Percentiles rank a stretch among this genome's conserved stretches.
These are phyloP conservation scores for Drosophila sulfurigaster DNA, from an alignment of 1,140 invertebrate genomes.

Conservation along the genomic window DNA sequence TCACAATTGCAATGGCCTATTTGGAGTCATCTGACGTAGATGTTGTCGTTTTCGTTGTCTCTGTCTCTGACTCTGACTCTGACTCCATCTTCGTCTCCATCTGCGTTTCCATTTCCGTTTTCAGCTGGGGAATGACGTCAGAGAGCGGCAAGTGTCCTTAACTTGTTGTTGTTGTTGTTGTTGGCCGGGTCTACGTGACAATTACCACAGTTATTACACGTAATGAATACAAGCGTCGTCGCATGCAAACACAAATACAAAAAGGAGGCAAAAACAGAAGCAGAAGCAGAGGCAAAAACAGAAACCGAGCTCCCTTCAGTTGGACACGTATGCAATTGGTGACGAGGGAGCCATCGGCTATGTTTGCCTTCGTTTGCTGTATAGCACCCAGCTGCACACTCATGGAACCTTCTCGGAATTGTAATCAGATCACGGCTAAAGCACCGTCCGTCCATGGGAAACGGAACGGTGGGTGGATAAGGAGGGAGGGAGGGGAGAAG, in stretches of 20 bases:
- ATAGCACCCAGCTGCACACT: slow-evolving; percentile 9
- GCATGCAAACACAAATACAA: slow-evolving; percentile 28
- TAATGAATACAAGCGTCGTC: slow-evolving; percentile 47
- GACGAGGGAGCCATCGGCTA: slow-evolving; percentile 26
- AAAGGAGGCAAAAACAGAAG: not conserved
- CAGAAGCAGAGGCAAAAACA: not conserved
- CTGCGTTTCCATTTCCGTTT: not conserved
- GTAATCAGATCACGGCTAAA: slow-evolving; percentile 60
- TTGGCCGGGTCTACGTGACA: slow-evolving; percentile 61
- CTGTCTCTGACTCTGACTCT: not conserved
- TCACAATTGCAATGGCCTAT: slow-evolving; percentile 35
- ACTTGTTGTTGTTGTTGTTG: slow-evolving; percentile 16
- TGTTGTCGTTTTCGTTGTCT: not conserved
- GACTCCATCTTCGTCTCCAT: not conserved
- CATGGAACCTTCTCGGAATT: slow-evolving; percentile 55
- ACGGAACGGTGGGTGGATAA: no score
- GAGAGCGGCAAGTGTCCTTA: slow-evolving; percentile 38
- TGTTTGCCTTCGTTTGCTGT: slow-evolving; percentile 2
- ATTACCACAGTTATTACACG: slow-evolving; percentile 60
- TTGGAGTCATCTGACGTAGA: slow-evolving; percentile 1
- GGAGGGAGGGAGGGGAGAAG: no score
- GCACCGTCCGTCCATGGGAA: not conserved
- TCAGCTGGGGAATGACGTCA: slow-evolving; percentile 10
- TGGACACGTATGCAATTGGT: slow-evolving; percentile 26
- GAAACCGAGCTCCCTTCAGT: not conserved